Base-by-base conservation (phyloP, 1,140 invertebrate species). In the Portunus trituberculatus region DNA sequence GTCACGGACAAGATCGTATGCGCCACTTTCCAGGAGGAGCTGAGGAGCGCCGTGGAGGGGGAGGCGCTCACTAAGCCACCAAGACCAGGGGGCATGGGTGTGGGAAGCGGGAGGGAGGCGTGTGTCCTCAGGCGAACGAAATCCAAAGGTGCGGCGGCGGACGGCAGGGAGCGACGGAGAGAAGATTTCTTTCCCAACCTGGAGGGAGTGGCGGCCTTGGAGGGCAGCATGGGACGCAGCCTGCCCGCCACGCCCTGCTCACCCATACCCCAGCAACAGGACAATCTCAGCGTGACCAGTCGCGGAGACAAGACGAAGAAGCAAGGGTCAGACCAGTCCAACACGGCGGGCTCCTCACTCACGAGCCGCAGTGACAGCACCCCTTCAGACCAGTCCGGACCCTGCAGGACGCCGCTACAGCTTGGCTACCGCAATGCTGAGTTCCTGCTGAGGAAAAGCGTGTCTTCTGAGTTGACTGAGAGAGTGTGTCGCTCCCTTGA, bases 1-100 rank as follows among this genome's bases (percentile, higher is more conserved):
- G 91, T 96, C 86, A 96, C 96, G 28, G 96, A 96, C 67, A 96
- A 96, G 86, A 96, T 96, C 10, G 94, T 96, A 20, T 96, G 96
- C 92, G 96, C 96, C 25, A 96, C 96, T 45, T 96, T 96, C 88
- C 94, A 93, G n/a, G 94, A 95, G 10, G 96, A 96, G 76, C 67
- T 95, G 45, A 67, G 45, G 25, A 67, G 29, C 20, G 39, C 83
- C 52, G 67, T 28, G 82, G 67, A 76, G 12, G 31, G 52, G 31
- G 48, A 82, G 12, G 76, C 25, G 8, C 76, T 87, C 28, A 91
- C 12, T 32, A 95, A 39, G 29, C 12, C 28, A 32, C 28, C 46
- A 46, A 92, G 83, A n/a, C 4, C 59, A 87, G 95, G 76, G 10
- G 31, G 67, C 20, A 89, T 4, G 12, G 16, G 28, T 31, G 83